These are phyloP conservation scores for Ramphastos sulfuratus DNA, from an alignment of 2,113 vertebrate species.

Conservation along the genomic window DNA sequence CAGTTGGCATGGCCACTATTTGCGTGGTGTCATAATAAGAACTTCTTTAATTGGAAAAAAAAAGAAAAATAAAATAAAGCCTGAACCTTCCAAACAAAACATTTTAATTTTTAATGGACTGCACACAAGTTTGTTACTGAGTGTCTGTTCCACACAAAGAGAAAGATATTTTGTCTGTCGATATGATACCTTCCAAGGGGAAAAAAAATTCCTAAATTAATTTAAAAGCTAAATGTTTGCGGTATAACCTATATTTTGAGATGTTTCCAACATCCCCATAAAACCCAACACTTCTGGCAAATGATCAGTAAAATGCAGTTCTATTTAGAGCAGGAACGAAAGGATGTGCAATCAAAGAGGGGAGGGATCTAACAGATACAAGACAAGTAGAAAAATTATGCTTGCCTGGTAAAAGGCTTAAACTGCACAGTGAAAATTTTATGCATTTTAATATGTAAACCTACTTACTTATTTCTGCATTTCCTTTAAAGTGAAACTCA, in stretches of 20 bases:
- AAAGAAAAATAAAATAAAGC: not conserved
- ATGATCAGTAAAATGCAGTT: not conserved
- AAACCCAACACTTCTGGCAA: not conserved
- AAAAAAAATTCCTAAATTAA: not conserved
- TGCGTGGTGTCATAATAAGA: not conserved
- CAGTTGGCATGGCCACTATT: rapidly evolving
- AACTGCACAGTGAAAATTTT: not conserved
- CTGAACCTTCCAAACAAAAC: not conserved
- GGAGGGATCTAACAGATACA: not conserved
- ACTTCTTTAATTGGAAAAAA: not conserved
- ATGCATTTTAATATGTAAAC: not conserved
- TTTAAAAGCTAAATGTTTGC: not conserved
- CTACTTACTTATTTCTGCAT: not conserved
- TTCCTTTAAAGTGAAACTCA: not conserved
- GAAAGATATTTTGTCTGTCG: not conserved
- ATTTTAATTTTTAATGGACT: not conserved
- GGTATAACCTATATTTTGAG: not conserved
- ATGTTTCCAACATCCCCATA: not conserved
- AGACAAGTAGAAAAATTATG: not conserved
- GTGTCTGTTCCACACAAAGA: not conserved
- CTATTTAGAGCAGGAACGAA: constrained; percentile 11
- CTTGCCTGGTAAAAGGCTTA: not conserved
- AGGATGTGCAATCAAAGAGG: not conserved
- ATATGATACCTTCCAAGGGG: not conserved
- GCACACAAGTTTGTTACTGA: not conserved